Evolutionary conservation across 2,888 invertebrate species (phyloP).

Genomic region (Ormia ochracea): DNA sequence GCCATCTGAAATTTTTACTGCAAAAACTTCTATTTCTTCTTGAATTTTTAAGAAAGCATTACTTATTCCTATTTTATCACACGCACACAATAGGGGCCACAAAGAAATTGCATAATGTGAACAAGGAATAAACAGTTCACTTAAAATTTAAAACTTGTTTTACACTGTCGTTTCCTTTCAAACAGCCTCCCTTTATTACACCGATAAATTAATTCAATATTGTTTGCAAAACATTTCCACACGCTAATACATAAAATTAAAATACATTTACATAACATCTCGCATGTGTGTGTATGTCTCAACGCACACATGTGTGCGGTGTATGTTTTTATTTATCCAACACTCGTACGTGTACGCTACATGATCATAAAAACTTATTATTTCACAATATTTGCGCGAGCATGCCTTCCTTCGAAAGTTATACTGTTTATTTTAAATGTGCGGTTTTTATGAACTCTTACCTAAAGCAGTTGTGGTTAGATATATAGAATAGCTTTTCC

Average conservation of each 20-base stretch:
- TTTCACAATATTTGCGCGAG: slow-evolving; percentile 21
- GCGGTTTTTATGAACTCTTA: slow-evolving; percentile 48
- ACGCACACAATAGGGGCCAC: too few species aligned
- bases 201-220: slow-evolving; percentile 47
- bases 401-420: slow-evolving; percentile 28
- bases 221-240: slow-evolving; percentile 42
- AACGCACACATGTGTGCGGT: neutral
- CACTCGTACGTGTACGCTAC: slow-evolving; percentile 24
- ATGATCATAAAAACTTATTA: slow-evolving; percentile 54
- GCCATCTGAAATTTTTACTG: too few species aligned
- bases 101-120: too few species aligned
- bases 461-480: slow-evolving; percentile 30
- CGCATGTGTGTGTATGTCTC: too few species aligned
- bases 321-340: slow-evolving; percentile 2
- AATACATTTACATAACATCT: neutral
- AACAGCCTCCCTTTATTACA: neutral
- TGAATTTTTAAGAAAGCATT: too few species aligned
- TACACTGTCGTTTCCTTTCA: neutral
- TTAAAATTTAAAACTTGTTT: too few species aligned
- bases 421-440: slow-evolving; percentile 59
- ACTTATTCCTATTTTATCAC: too few species aligned
- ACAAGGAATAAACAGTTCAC: too few species aligned
- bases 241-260: slow-evolving; percentile 37
- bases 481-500: slow-evolving; percentile 12
- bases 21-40: too few species aligned